These are phyloP conservation scores for Drosophila ohnishii DNA, from an alignment of 1,140 invertebrate species.

Conservation along the genomic window DNA sequence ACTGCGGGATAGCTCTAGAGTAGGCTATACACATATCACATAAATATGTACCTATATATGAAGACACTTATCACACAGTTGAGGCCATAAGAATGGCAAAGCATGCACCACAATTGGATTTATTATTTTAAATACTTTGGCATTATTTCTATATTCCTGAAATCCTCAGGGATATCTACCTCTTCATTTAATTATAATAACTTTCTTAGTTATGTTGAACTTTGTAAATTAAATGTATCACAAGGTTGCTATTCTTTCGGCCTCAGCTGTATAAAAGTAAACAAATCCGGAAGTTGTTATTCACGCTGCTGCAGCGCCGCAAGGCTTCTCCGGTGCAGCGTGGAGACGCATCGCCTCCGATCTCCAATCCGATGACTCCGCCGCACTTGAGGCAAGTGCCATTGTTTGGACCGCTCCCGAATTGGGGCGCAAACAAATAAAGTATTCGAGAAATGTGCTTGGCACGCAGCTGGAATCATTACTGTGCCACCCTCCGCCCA, in stretches of 20 bases:
- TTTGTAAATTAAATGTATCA: background rate
- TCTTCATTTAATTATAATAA: background rate
- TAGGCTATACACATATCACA: background rate
- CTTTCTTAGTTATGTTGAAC: background rate
- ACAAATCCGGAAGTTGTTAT: slow-evolving; percentile 70
- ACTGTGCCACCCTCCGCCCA: slow-evolving; percentile 63
- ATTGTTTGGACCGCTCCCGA: slow-evolving; percentile 55
- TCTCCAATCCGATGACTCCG: slow-evolving; percentile 32
- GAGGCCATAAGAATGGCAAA: background rate
- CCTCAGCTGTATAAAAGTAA: slow-evolving; percentile 21
- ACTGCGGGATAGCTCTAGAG: slow-evolving; percentile 7
- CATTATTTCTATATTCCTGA: background rate
- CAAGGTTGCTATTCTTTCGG: background rate
- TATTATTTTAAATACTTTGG: background rate
- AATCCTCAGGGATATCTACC: too few species aligned
- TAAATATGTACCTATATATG: background rate
- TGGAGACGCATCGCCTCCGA: slow-evolving; percentile 4
- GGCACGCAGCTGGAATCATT: slow-evolving; percentile 64
- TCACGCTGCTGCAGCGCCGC: slow-evolving; percentile 36
- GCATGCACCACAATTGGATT: background rate
- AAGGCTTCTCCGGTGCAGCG: slow-evolving; percentile 35
- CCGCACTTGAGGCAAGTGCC: slow-evolving; percentile 66
- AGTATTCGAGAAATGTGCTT: slow-evolving; percentile 3
- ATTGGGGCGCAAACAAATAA: slow-evolving; percentile 68
- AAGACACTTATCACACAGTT: background rate